Evolutionary conservation across 2,888 invertebrate genomes (phyloP), one percentile per base, ranked within the genome.

Genomic region (Idaea biselata): DNA sequence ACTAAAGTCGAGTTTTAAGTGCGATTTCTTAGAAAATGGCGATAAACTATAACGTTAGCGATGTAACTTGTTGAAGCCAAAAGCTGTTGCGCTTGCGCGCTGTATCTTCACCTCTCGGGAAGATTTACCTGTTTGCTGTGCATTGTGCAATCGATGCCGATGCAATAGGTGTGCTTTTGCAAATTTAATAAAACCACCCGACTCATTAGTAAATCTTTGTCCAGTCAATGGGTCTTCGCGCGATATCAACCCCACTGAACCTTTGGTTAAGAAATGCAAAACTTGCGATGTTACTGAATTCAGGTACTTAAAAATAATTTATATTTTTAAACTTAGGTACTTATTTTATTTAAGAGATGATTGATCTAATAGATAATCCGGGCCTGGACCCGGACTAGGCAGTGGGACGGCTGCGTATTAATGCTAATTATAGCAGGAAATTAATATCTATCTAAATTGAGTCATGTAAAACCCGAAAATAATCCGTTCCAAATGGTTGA

Each of bases 241-340:
- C 64, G 65, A 60, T 3, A 25, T 54, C 11, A 57, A 61, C 16
- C 25, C 53, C 61, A 56, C 11, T 18, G 18, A 68, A 57, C 64
- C 72, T 58, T 64, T 64, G 18, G 64, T 72, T 60, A 84, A 80
- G 75, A 83, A 77, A 73, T 86, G 86, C 75, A 81, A 79, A 67
- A 64, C 70, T 58, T 86, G 86, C 64, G 76, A 79, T 54, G 66
- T 68, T 25, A 75, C 65, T 63, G 80, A 82, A 17, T 69, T 82
- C 77, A 84, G 84, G 85, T 86, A 79, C 63, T 18, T n/a, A n/a
- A n/a, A 59, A 33, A 60, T 16, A 58, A 62, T 69, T 44, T 3
- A 44, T 44, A 44, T 11, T 44, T 44, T 44, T 44, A 14, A 7
- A 11, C 11, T 44, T 44, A 44, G 5, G 11, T 14, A 44, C 14